These are phyloP conservation scores for Alosa alosa DNA, from an alignment of 2,113 vertebrate genomes.

Conservation along the genomic window DNA sequence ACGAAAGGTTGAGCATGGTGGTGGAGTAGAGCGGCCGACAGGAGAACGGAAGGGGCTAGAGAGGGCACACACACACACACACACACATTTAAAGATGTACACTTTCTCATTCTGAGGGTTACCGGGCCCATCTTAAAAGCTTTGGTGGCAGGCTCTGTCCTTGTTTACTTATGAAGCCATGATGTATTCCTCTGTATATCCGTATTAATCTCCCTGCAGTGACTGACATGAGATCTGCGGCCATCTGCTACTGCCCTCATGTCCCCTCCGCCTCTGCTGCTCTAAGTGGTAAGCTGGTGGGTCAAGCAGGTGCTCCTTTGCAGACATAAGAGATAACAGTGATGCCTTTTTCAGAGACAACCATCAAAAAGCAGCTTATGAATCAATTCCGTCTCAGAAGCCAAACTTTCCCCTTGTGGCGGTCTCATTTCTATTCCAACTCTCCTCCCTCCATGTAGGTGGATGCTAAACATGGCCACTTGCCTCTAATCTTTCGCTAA, in stretches of 20 bases:
- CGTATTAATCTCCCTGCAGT: conserved; percentile 22
- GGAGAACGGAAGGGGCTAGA: conserved; percentile 86
- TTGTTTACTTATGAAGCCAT: not conserved
- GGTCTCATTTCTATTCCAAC: not conserved
- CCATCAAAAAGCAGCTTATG: conserved; percentile 37
- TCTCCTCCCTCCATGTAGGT: not conserved
- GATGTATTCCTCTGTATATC: not conserved
- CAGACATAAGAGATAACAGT: conserved; percentile 34
- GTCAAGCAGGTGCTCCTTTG: conserved; percentile 36
- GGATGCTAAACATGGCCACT: not conserved
- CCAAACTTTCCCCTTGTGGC: conserved; percentile 7
- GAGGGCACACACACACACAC: not conserved
- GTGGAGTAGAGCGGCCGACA: conserved; percentile 90
- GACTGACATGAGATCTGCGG: not conserved
- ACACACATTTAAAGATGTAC: not conserved
- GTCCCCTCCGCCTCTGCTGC: not conserved
- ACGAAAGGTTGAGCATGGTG: conserved; percentile 87
- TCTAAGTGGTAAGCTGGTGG: conserved; percentile 21
- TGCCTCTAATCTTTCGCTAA: conserved; percentile 21
- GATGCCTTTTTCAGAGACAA: conserved; percentile 22
- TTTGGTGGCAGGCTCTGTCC: not conserved
- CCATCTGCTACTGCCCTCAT: not conserved
- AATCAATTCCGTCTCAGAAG: conserved; percentile 34
- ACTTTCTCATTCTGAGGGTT: not conserved
- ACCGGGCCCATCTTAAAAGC: not conserved